Base-by-base conservation (phyloP, 1,140 invertebrate genomes). In the Vollenhovia emeryi region DNA sequence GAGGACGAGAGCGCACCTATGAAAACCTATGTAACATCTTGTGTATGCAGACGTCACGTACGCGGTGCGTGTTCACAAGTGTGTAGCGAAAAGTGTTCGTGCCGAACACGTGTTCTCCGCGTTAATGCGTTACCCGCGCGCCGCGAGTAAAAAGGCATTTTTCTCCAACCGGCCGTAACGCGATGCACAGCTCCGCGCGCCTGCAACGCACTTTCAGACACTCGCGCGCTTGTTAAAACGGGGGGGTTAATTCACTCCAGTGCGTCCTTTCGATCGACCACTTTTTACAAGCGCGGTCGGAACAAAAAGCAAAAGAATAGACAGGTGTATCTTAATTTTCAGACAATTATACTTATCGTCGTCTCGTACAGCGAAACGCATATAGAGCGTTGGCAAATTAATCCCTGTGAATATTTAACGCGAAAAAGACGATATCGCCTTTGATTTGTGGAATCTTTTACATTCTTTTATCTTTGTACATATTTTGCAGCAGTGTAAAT, bases 1-100 rank as follows among this genome's bases (percentile, higher is more conserved):
- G 71, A 66, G 73, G 57, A 84, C 48, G 36, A 57, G 69, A 74
- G 57, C 48, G 60, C 18, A 71, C 27, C 64, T 62, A 73, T 30
- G 76, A 55, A 59, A 79, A 48, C 59, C 74, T 40, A 60, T 83
- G 73, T 71, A 79, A 75, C 68, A 60, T 71, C 64, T 91, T 89
- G 91, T 92, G 87, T 92, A 92, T 84, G 87, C 86, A 90, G 88
- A 90, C 86, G 86, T 89, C 91, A 92, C 91, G 91, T 90, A 88
- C 91, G 91, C 24, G 64, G 84, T 84, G 86, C 89, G 85, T 87
- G 91, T 92, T 92, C 91, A 88, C 90, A 90, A 90, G 91, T 92
- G 89, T 92, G 90, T 87, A 85, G 79, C 89, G 91, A 90, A 90
- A 88, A 91, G 89, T 89, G 86, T 90, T 90, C 79, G 90, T 83